Percentiles rank a stretch among this genome's conserved stretches.
phyloP scores from a whole-genome alignment of 2,888 invertebrate species.

The Mycalesis mineus region DNA sequence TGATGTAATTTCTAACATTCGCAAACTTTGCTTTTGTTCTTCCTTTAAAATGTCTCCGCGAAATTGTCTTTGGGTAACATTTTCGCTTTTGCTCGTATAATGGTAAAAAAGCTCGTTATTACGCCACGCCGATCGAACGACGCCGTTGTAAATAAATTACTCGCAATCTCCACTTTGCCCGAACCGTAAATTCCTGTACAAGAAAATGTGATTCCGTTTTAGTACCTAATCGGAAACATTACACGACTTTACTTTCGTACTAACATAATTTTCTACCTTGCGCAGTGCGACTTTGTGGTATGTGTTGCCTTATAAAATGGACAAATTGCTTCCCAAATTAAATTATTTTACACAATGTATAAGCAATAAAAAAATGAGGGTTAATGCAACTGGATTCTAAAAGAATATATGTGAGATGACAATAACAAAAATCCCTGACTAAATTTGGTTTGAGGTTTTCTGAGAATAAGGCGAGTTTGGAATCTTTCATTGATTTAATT shows the following conservation, averaged over 20 bases:
- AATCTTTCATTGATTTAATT: too few species aligned
- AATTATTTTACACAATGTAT: too few species aligned
- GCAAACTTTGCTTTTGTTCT: not conserved
- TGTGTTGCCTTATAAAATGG: too few species aligned
- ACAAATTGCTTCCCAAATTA: too few species aligned
- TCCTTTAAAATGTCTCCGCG: not conserved
- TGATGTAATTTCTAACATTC: not conserved
- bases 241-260: not conserved
- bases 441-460: too few species aligned
- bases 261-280: not conserved
- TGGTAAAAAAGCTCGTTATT: constrained; percentile 11
- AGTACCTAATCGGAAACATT: constrained; percentile 9
- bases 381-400: too few species aligned
- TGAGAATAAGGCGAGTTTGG: too few species aligned
- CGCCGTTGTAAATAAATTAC: constrained; percentile 12
- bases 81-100: not conserved
- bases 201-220: constrained; percentile 12
- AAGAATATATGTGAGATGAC: too few species aligned
- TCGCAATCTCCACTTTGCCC: constrained; percentile 14
- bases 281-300: too few species aligned
- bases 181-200: constrained; percentile 13
- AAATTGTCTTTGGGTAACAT: not conserved
- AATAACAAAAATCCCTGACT: too few species aligned
- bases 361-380: too few species aligned
- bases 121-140: constrained; percentile 11